Evolutionary conservation across 2,113 vertebrate species (phyloP).

Genomic region (Ptychochromis oligacanthus): DNA sequence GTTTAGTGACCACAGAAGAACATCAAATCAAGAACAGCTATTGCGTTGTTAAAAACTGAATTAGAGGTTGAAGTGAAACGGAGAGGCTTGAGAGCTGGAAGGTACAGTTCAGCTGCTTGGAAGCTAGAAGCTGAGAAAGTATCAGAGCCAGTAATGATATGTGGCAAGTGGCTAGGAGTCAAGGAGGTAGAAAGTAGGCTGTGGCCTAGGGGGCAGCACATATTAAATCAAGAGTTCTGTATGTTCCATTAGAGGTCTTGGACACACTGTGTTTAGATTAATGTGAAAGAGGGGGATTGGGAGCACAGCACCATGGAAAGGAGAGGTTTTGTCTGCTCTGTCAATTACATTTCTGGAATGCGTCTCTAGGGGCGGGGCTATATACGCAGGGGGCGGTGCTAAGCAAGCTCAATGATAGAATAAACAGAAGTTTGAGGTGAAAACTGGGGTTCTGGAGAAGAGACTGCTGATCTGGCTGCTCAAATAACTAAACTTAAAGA

Average conservation of each 20-base stretch:
- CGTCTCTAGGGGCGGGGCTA: slow-evolving; percentile 50
- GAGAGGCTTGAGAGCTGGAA: slow-evolving; percentile 21
- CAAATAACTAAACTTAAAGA: slow-evolving; percentile 30
- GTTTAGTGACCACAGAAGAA: slow-evolving; percentile 2
- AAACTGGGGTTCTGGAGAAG: slow-evolving; percentile 12
- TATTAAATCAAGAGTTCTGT: slow-evolving; percentile 36
- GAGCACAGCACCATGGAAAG: slow-evolving; percentile 47
- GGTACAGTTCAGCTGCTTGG: slow-evolving; percentile 25
- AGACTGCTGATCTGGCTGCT: slow-evolving; percentile 43
- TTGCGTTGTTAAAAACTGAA: neutral
- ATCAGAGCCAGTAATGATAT: slow-evolving; percentile 29
- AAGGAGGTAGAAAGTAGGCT: slow-evolving; percentile 29
- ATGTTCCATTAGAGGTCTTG: slow-evolving; percentile 11
- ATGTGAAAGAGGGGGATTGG: slow-evolving; percentile 49
- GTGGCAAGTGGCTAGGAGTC: slow-evolving; percentile 45
- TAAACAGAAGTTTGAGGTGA: slow-evolving; percentile 62
- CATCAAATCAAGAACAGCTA: slow-evolving; percentile 33
- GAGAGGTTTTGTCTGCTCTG: slow-evolving; percentile 66
- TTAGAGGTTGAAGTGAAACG: slow-evolving; percentile 16
- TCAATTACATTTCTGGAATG: slow-evolving; percentile 72
- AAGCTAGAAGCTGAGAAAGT: slow-evolving; percentile 18
- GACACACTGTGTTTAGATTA: slow-evolving; percentile 51
- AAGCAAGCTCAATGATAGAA: slow-evolving; percentile 47
- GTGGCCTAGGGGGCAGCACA: slow-evolving; percentile 4
- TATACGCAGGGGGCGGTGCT: slow-evolving; percentile 32